A percentile compares a stretch with the other conserved stretches of the same genome.
Conservation (phyloP, 1,140 invertebrate species). For the Habropoda laboriosa region DNA sequence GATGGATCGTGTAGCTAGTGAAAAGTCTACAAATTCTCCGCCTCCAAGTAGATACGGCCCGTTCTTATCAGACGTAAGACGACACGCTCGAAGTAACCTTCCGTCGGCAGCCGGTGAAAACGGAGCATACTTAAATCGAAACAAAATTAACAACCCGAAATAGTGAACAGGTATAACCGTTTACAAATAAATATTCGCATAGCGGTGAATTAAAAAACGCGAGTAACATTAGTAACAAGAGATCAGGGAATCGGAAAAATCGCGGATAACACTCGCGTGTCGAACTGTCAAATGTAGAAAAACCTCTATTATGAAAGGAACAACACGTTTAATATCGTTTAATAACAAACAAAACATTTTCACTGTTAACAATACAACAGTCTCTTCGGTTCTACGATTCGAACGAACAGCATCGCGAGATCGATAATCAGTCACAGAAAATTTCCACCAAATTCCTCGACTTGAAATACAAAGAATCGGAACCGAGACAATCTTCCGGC, state of each 20-base stretch:
- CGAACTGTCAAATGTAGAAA: too few species aligned
- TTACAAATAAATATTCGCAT: constrained; percentile 7
- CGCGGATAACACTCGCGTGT: background rate
- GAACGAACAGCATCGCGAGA: too few species aligned
- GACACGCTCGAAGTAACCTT: constrained; percentile 37
- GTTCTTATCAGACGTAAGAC: constrained; percentile 63
- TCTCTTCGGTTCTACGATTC: too few species aligned
- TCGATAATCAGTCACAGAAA: background rate
- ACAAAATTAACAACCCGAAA: background rate
- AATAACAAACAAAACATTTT: too few species aligned
- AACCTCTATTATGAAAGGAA: too few species aligned
- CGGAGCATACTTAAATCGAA: constrained; percentile 3
- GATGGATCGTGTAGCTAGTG: background rate
- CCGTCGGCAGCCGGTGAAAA: constrained; percentile 62
- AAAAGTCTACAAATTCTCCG: constrained; percentile 5
- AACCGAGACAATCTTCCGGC: background rate
- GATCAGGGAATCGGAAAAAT: background rate
- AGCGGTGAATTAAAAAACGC: background rate
- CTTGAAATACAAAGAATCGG: background rate
- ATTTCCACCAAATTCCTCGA: background rate
- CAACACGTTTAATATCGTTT: too few species aligned
- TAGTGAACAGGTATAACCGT: background rate
- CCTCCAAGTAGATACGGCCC: constrained; percentile 63
- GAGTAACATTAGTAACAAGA: background rate
- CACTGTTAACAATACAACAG: too few species aligned